Conservation (phyloP, 2,888 invertebrate species). For the Rhagonycha fulva region DNA sequence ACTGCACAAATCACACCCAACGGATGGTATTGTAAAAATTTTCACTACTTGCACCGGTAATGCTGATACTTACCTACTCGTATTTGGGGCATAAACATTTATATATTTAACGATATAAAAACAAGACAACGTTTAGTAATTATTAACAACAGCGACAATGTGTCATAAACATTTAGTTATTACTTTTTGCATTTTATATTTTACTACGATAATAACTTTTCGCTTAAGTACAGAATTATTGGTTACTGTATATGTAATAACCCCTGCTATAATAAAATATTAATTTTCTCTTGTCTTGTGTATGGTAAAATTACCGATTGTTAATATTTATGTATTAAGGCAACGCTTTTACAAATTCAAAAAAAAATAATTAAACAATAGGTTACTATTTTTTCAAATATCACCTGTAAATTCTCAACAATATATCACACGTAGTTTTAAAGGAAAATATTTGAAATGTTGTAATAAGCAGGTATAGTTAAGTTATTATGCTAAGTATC, state of each 20-base stretch:
- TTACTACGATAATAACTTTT: conserved; percentile 27
- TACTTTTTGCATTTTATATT: conserved; percentile 21
- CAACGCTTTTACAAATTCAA: background rate
- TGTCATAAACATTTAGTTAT: conserved; percentile 30
- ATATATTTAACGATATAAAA: background rate
- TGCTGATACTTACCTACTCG: background rate
- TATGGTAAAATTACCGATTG: conserved; percentile 4
- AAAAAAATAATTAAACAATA: background rate
- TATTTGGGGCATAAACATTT: background rate
- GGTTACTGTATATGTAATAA: conserved; percentile 29
- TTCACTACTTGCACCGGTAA: background rate
- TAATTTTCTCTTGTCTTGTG: conserved; percentile 22
- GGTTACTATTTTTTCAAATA: background rate
- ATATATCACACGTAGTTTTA: no score
- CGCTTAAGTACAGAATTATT: conserved; percentile 31
- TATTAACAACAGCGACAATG: conserved; percentile 27
- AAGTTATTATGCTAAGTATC: no score
- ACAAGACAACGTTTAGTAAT: conserved; percentile 19
- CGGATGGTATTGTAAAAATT: background rate
- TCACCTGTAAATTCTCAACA: background rate
- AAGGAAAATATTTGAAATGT: no score
- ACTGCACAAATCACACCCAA: background rate
- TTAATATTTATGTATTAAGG: background rate
- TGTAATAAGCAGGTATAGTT: no score
- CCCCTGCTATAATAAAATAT: conserved; percentile 20